phyloP scores from a whole-genome alignment of 2,888 invertebrate species.

The Chrysodeixis includens region DNA sequence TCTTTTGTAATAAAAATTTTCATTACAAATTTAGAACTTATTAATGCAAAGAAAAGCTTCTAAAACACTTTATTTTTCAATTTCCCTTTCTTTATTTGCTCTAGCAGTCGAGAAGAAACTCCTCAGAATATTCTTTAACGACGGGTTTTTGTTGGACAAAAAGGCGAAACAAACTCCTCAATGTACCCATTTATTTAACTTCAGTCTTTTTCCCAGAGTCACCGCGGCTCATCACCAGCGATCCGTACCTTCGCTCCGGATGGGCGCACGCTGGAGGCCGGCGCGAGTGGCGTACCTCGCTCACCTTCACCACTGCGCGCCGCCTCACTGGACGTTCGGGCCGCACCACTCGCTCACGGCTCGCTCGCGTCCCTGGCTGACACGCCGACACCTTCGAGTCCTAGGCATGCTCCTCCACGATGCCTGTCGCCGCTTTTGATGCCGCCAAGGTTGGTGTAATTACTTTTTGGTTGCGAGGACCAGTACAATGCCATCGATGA shows the following conservation, averaged over 20 bases:
- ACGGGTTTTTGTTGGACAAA: too few species aligned
- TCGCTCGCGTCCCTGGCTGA: constrained; percentile 91
- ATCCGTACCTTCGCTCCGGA: constrained; percentile 95
- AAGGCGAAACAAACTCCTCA: too few species aligned
- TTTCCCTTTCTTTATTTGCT: too few species aligned
- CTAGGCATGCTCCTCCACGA: constrained; percentile 85
- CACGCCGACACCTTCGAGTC: constrained; percentile 83
- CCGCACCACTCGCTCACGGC: constrained; percentile 92
- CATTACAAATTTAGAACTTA: too few species aligned
- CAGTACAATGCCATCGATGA: too few species aligned
- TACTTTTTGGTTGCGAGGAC: too few species aligned
- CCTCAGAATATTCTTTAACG: too few species aligned
- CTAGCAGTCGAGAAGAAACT: too few species aligned
- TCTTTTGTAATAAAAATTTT: too few species aligned
- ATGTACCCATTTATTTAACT: neutral
- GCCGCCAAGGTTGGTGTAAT: constrained; percentile 89
- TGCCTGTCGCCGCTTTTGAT: constrained; percentile 94
- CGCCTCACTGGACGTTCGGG: constrained; percentile 93
- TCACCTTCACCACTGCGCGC: constrained; percentile 95
- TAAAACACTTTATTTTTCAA: too few species aligned
- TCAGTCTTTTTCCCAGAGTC: constrained; percentile 84
- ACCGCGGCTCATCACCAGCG: constrained; percentile 95
- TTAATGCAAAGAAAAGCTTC: too few species aligned
- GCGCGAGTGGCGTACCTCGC: constrained; percentile 90
- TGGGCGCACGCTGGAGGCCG: constrained; percentile 90